phyloP scores from a whole-genome alignment of 2,797 vertebrate species.

The Anguilla anguilla region DNA sequence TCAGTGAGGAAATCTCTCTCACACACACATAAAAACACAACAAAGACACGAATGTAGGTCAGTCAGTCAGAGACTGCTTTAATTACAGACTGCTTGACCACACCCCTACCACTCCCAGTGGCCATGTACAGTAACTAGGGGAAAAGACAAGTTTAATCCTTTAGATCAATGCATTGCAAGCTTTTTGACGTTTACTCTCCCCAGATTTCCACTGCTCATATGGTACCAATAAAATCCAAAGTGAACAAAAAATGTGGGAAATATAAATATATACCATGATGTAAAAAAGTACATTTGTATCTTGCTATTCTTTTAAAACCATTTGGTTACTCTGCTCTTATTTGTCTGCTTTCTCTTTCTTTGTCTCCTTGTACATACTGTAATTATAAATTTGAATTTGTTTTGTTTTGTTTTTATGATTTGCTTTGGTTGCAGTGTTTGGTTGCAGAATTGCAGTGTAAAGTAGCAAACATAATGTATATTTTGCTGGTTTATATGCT shows the following conservation, averaged over 20 bases:
- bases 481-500: not conserved
- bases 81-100: conserved; percentile 50
- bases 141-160: not conserved
- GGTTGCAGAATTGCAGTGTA: no score
- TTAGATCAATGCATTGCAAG: not conserved
- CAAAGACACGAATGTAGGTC: not conserved
- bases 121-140: not conserved
- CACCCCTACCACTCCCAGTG: conserved; percentile 23
- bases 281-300: not conserved
- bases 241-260: not conserved
- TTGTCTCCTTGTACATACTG: no score
- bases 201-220: no score
- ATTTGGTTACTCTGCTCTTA: not conserved
- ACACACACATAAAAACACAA: conserved; percentile 21
- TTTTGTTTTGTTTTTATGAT: no score
- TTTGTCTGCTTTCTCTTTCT: no score
- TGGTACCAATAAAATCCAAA: not conserved
- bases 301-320: not conserved
- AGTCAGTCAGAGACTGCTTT: conserved; percentile 38
- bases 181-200: not conserved
- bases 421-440: no score
- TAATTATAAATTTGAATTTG: no score
- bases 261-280: not conserved
- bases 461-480: not conserved
- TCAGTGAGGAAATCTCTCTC: not conserved